Percentiles rank a stretch among this genome's conserved stretches.
phyloP scores from a whole-genome alignment of 2,888 invertebrate genomes.

The Gymnocheta viridis region DNA sequence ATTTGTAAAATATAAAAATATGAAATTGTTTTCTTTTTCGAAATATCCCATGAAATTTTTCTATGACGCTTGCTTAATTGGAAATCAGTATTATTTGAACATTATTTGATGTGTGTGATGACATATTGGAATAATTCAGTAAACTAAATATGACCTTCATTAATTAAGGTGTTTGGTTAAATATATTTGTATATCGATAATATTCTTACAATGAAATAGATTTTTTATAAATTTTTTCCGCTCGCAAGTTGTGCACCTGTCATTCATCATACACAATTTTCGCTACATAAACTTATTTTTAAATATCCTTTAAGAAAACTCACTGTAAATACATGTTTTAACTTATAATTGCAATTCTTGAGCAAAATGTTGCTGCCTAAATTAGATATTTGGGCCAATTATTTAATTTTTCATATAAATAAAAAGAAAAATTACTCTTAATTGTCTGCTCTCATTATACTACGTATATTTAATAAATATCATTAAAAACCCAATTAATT shows the following conservation, averaged over 20 bases:
- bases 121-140: too few relatives aligned
- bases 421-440: background rate
- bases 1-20: too few relatives aligned
- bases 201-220: background rate
- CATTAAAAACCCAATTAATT: conserved; percentile 4
- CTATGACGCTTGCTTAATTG: background rate
- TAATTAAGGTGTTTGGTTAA: background rate
- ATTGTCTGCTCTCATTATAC: background rate
- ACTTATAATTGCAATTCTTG: background rate
- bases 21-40: too few relatives aligned
- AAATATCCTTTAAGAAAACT: background rate
- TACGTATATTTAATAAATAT: background rate
- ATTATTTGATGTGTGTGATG: background rate
- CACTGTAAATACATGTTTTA: background rate
- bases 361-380: background rate
- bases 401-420: background rate
- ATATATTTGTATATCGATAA: too few relatives aligned
- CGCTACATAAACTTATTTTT: background rate
- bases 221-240: background rate
- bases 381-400: background rate
- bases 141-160: background rate
- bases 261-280: background rate
- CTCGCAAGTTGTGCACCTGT: background rate
- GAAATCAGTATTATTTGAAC: background rate
- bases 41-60: background rate